Evolutionary conservation across 2,113 vertebrate species (phyloP).

Genomic region (Chloropsis cyanopogon): DNA sequence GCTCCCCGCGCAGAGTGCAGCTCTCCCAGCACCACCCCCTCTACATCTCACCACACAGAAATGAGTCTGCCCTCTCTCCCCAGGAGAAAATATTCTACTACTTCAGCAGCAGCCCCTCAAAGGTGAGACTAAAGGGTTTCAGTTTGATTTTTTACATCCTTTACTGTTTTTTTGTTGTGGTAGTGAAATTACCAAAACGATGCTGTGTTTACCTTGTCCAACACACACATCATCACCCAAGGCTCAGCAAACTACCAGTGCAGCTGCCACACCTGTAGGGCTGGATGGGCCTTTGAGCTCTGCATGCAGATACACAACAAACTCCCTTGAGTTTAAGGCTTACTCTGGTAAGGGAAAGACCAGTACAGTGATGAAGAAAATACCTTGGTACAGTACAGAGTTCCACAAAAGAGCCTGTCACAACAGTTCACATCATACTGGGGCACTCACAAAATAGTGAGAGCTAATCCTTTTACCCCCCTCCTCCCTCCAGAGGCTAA

Average conservation of each 20-base stretch:
- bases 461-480: not conserved
- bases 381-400: too few relatives aligned
- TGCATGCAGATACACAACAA: accelerated
- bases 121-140: conserved; percentile 71
- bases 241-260: accelerated
- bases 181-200: not conserved
- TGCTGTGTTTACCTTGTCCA: not conserved
- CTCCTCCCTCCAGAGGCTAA: conserved; percentile 76
- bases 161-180: not conserved
- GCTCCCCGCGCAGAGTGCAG: conserved; percentile 86
- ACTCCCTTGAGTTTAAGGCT: not conserved
- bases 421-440: not conserved
- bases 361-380: too few relatives aligned
- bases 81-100: conserved; percentile 90
- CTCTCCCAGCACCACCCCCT: conserved; percentile 87
- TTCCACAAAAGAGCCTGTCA: not conserved
- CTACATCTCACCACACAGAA: conserved; percentile 90
- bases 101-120: conserved; percentile 89
- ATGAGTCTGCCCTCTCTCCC: conserved; percentile 70
- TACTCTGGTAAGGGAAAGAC: not conserved
- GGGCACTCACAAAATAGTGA: not conserved
- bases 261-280: not conserved
- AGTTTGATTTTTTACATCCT: not conserved
- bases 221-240: not conserved
- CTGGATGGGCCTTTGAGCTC: not conserved